These are phyloP conservation scores for Eurytemora carolleeae DNA, from an alignment of 1,140 invertebrate species.

Conservation along the genomic window DNA sequence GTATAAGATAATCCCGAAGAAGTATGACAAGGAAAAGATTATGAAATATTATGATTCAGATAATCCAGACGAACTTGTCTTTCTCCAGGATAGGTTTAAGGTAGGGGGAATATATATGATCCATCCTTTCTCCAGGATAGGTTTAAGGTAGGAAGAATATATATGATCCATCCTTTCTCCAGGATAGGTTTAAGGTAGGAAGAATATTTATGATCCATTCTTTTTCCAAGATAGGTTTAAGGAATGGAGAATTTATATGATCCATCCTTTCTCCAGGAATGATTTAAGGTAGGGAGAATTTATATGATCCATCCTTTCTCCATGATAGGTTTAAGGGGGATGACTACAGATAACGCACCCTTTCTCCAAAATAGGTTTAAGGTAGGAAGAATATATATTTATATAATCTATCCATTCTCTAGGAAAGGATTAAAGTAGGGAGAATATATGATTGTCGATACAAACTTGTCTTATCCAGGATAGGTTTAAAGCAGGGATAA, in stretches of 20 bases:
- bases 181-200: not conserved
- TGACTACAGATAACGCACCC: not conserved
- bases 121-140: not conserved
- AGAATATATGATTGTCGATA: too few relatives aligned
- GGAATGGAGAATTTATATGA: not conserved
- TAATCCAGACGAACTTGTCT: slow-evolving; percentile 5
- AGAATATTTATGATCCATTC: too few relatives aligned
- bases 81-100: slow-evolving; percentile 7
- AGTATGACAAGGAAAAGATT: slow-evolving; percentile 16
- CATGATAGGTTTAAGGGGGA: not conserved
- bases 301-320: not conserved
- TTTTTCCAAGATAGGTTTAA: not conserved
- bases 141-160: not conserved
- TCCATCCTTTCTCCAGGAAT: not conserved
- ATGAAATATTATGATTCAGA: slow-evolving; percentile 17
- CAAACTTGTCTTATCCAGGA: too few relatives aligned
- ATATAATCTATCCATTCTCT: not conserved
- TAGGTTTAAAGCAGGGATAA: too few relatives aligned
- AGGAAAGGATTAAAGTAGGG: too few relatives aligned
- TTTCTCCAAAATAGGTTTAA: not conserved
- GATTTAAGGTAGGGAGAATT: not conserved
- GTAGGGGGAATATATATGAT: too few relatives aligned
- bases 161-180: not conserved
- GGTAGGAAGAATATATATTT: too few relatives aligned
- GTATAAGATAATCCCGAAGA: slow-evolving; percentile 22